Percentiles rank a stretch among this genome's conserved stretches.
phyloP scores from a whole-genome alignment of 2,888 invertebrate genomes.

The Eupithecia centaureata region DNA sequence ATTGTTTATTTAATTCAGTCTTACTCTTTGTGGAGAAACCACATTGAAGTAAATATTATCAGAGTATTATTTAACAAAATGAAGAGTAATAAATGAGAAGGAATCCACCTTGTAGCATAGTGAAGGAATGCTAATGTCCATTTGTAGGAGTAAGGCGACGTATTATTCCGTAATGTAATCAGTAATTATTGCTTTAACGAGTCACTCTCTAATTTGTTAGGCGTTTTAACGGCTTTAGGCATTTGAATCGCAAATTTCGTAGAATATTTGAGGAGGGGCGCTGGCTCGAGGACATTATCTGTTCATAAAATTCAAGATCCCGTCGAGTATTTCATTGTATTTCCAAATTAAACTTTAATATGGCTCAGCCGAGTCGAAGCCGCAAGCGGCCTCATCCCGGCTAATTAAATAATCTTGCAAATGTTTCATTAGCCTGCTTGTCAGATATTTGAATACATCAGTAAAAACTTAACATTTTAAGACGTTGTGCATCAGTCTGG shows the following conservation, averaged over 20 bases:
- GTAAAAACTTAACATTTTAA: neutral
- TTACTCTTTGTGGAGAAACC: neutral
- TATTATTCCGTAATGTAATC: slow-evolving; percentile 80
- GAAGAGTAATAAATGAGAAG: neutral
- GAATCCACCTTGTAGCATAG: neutral
- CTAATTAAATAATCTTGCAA: slow-evolving; percentile 28
- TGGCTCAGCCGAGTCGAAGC: slow-evolving; percentile 50
- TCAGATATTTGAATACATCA: neutral
- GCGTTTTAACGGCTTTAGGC: slow-evolving; percentile 83
- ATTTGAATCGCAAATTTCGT: slow-evolving; percentile 84
- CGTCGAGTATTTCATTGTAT: slow-evolving; percentile 76
- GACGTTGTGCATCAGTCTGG: neutral
- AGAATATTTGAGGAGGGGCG: slow-evolving; percentile 80
- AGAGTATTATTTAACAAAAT: neutral
- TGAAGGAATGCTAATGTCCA: slow-evolving; percentile 6
- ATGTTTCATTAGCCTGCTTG: slow-evolving; percentile 9
- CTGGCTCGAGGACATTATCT: slow-evolving; percentile 80
- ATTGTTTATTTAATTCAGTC: neutral
- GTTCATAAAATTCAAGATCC: slow-evolving; percentile 83
- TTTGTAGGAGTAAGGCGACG: slow-evolving; percentile 33
- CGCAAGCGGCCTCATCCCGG: slow-evolving; percentile 19
- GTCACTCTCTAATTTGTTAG: slow-evolving; percentile 83
- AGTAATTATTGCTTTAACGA: slow-evolving; percentile 83
- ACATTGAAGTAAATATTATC: neutral
- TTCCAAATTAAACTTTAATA: slow-evolving; percentile 71